Base-by-base conservation (phyloP, 2,888 invertebrate genomes). In the Muscina levida region DNA sequence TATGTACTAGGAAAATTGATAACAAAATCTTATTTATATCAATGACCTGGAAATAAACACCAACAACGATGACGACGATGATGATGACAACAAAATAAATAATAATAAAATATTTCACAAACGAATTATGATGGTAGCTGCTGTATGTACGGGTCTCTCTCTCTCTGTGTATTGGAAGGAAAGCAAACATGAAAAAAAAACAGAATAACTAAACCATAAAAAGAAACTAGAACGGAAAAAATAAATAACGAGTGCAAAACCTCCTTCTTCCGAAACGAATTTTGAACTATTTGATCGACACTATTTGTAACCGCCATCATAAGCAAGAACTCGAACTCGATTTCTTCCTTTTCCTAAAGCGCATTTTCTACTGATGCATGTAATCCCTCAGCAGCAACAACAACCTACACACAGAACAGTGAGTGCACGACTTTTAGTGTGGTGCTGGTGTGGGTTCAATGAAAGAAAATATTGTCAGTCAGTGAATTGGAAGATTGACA, bases 401-500 rank as follows among this genome's bases (percentile, higher is more conserved):
- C 42, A 42, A 10, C 1, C 37, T 53, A 24, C 39, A 39, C 15
- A 17, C 24, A 39, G 8, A 11, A 17, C n/a, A 6, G 6, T 5
- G 37, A 2, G 56, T 56, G 59, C 15, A 19, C 19, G 39, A 17
- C 13, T 17, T 17, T 59, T 17, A 26, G 56, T 56, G 39, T 6
- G 59, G 17, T 37, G 8, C n/a, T 57, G n/a, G n/a, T 57, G 70
- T 71, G 65, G 66, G 71, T 74, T 77, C 66, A 74, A 59, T 74
- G 46, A 72, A 67, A 74, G 59, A 48, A 81, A 81, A 77, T 68
- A 81, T 74, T 71, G 62, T 68, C 39, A 74, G 13, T 39, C 74
- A 77, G 37, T 74, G 71, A 81, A 42, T 53, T 65, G 77, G 81
- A 81, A 81, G 70, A 73, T 74, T 81, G 74, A 67, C 67, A 72